A percentile compares a stretch with the other conserved stretches of the same genome.
These are phyloP conservation scores for Dicentrarchus labrax DNA, from an alignment of 2,113 vertebrate species.

Conservation along the genomic window DNA sequence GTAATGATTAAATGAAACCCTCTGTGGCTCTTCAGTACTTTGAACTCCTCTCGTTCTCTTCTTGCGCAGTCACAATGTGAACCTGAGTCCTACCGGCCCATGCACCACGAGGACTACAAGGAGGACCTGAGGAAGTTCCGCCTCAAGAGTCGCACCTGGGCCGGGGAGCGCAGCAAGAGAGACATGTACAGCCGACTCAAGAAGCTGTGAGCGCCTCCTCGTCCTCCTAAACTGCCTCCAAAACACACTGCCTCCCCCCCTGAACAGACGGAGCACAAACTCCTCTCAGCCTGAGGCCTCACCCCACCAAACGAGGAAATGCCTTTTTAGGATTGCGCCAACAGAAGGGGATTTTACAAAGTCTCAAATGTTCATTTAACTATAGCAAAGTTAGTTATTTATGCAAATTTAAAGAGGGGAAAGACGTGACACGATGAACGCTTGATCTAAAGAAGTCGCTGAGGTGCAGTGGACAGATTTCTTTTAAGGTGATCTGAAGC, in stretches of 20 bases:
- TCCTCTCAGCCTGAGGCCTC: conserved; percentile 16
- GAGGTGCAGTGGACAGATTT: conserved; percentile 10
- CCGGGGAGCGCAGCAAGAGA: conserved; percentile 94
- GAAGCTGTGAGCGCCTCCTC: conserved; percentile 86
- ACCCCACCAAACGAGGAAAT: conserved; percentile 2
- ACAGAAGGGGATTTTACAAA: background rate
- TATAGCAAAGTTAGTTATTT: conserved; percentile 60
- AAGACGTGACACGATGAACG: background rate
- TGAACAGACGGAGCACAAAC: background rate
- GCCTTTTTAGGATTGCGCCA: background rate
- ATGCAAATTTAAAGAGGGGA: conserved; percentile 49
- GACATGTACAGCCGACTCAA: conserved; percentile 96
- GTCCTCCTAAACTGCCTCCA: background rate
- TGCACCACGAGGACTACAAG: conserved; percentile 92
- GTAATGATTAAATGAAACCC: background rate
- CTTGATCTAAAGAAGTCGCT: background rate
- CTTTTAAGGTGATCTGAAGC: background rate
- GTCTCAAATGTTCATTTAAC: conserved; percentile 18
- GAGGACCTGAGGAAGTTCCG: conserved; percentile 91
- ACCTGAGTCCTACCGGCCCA: conserved; percentile 91
- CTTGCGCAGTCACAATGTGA: conserved; percentile 87
- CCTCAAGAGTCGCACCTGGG: conserved; percentile 91
- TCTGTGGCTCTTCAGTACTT: background rate
- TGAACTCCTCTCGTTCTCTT: background rate
- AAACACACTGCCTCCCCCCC: conserved; percentile 31